phyloP scores from a whole-genome alignment of 1,140 invertebrate genomes.

The Stegodyphus dumicola region DNA sequence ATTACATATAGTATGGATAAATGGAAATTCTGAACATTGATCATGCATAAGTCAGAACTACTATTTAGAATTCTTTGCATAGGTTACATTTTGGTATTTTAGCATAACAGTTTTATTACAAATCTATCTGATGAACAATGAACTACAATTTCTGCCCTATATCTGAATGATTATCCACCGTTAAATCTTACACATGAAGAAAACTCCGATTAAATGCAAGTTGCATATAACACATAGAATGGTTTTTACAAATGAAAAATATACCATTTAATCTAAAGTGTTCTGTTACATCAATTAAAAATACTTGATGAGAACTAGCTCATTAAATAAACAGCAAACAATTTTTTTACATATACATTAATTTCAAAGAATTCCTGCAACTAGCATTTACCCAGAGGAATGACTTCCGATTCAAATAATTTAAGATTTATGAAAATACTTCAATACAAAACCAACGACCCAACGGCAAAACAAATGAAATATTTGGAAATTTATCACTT shows the following conservation, averaged over 20 bases:
- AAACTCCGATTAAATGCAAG: constrained; percentile 43
- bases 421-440: constrained; percentile 29
- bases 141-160: neutral
- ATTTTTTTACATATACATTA: neutral
- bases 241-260: neutral
- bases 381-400: constrained; percentile 47
- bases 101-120: constrained; percentile 15
- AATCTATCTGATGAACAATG: neutral
- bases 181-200: constrained; percentile 23
- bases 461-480: constrained; percentile 8
- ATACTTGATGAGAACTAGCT: neutral
- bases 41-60: neutral
- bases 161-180: constrained; percentile 3
- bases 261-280: neutral
- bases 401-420: neutral
- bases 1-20: neutral
- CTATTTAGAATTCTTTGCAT: neutral
- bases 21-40: neutral
- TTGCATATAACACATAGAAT: constrained; percentile 14
- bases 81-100: constrained; percentile 4
- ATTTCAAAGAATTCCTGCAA: neutral
- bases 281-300: neutral
- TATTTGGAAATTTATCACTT: neutral
- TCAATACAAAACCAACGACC: constrained; percentile 7
- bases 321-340: neutral